Percentiles rank a stretch among this genome's conserved stretches.
Evolutionary conservation across 2,888 invertebrate species (phyloP).

Genomic region (Tuberolachnus salignus): DNA sequence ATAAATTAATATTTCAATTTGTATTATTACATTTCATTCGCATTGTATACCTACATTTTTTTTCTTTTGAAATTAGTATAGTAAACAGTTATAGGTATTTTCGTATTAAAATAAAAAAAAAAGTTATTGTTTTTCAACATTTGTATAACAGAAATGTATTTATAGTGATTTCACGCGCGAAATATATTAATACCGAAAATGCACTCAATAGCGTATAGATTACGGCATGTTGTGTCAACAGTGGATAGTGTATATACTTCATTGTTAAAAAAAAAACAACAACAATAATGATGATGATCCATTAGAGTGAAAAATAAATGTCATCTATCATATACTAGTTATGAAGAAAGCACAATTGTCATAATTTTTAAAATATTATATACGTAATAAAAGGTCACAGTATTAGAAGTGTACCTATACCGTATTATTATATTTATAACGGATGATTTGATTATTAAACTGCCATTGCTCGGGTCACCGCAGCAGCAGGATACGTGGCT

Average conservation of each 20-base stretch:
- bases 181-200: conserved; percentile 5
- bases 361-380: conserved; percentile 33
- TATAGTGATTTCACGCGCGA: neutral
- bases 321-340: conserved; percentile 38
- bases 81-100: too few relatives aligned
- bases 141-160: neutral
- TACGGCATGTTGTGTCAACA: neutral
- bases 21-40: too few relatives aligned
- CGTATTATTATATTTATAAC: neutral
- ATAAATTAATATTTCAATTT: too few relatives aligned
- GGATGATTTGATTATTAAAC: conserved; percentile 39
- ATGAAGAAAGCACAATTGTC: neutral
- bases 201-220: neutral
- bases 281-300: conserved; percentile 12
- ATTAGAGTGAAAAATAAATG: conserved; percentile 30
- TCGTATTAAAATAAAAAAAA: too few relatives aligned
- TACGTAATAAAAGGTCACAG: too few relatives aligned
- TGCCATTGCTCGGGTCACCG: conserved; percentile 6
- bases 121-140: too few relatives aligned
- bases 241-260: conserved; percentile 9
- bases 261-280: conserved; percentile 32
- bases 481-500: conserved; percentile 17
- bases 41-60: too few relatives aligned
- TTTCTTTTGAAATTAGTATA: too few relatives aligned
- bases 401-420: neutral